A percentile compares a stretch with the other conserved stretches of the same genome.
Conservation (phyloP, 2,113 vertebrate genomes). For the Semnopithecus entellus region DNA sequence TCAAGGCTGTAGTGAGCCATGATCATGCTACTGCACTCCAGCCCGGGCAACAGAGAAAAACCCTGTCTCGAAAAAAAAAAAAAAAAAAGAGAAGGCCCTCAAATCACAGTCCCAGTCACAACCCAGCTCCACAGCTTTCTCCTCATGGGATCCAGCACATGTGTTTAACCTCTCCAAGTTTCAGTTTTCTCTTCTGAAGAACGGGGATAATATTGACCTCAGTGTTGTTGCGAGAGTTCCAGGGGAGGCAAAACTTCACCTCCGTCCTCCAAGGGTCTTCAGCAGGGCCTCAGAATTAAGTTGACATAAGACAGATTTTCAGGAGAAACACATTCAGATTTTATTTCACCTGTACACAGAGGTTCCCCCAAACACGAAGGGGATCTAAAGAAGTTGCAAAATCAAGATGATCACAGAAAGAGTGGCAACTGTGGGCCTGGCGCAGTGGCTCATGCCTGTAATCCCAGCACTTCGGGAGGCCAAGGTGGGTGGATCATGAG, state of each 20-base stretch:
- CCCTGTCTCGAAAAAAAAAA: too few species aligned
- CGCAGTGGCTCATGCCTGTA: too few species aligned
- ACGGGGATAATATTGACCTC: neutral
- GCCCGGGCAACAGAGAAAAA: too few species aligned
- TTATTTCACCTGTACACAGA: neutral
- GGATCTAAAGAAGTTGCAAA: neutral
- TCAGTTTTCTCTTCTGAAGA: neutral
- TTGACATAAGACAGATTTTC: neutral
- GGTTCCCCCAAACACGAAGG: neutral
- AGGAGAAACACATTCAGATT: neutral
- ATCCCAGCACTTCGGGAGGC: too few species aligned
- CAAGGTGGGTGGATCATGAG: too few species aligned
- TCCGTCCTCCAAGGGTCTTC: neutral
- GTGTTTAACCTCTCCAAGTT: neutral
- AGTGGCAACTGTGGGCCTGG: too few species aligned
- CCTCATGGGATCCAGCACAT: neutral
- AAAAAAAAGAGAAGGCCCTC: too few species aligned
- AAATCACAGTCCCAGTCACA: neutral
- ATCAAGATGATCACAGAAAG: too few species aligned
- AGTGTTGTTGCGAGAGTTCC: neutral
- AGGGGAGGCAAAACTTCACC: rapidly evolving
- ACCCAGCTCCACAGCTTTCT: too few species aligned
- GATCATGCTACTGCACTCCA: too few species aligned
- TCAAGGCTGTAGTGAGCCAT: too few species aligned
- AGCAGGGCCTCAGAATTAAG: neutral